These are phyloP conservation scores for Apoda limacodes DNA, from an alignment of 2,888 invertebrate species.

Conservation along the genomic window DNA sequence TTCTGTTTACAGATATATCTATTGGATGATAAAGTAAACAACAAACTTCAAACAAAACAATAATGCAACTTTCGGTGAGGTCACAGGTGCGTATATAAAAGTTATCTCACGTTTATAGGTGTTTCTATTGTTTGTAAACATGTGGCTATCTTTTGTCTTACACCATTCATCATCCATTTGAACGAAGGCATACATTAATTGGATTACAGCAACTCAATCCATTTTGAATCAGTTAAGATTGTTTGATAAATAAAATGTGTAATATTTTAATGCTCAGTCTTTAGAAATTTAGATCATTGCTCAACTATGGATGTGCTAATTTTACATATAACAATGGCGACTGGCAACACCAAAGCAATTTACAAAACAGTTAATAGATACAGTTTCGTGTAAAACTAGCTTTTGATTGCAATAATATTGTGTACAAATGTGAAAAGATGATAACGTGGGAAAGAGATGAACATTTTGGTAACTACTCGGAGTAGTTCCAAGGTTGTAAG, in stretches of 20 bases:
- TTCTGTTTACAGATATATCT: slow-evolving; percentile 40
- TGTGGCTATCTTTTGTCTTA: too few relatives aligned
- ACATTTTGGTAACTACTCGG: too few relatives aligned
- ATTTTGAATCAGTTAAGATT: too few relatives aligned
- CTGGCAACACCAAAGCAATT: slow-evolving; percentile 32
- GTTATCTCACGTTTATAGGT: too few relatives aligned
- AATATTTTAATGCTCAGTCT: too few relatives aligned
- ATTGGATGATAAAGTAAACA: slow-evolving; percentile 35
- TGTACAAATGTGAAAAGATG: slow-evolving; percentile 25
- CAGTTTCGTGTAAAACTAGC: too few relatives aligned
- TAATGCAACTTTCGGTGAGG: slow-evolving; percentile 41
- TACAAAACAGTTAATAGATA: too few relatives aligned
- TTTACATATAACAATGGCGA: slow-evolving; percentile 46
- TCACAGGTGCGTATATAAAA: slow-evolving; percentile 48
- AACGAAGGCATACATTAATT: too few relatives aligned
- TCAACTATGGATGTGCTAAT: slow-evolving; percentile 41
- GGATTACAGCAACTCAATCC: too few relatives aligned
- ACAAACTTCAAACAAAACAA: slow-evolving; percentile 22
- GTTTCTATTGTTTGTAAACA: too few relatives aligned
- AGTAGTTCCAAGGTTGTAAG: slow-evolving; percentile 35
- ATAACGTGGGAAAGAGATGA: slow-evolving; percentile 39
- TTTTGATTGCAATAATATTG: slow-evolving; percentile 26
- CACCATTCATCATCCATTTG: too few relatives aligned
- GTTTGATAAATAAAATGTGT: too few relatives aligned
- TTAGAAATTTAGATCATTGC: slow-evolving; percentile 39